These are phyloP conservation scores for Tineola bisselliella DNA, from an alignment of 2,888 invertebrate genomes.

Conservation along the genomic window DNA sequence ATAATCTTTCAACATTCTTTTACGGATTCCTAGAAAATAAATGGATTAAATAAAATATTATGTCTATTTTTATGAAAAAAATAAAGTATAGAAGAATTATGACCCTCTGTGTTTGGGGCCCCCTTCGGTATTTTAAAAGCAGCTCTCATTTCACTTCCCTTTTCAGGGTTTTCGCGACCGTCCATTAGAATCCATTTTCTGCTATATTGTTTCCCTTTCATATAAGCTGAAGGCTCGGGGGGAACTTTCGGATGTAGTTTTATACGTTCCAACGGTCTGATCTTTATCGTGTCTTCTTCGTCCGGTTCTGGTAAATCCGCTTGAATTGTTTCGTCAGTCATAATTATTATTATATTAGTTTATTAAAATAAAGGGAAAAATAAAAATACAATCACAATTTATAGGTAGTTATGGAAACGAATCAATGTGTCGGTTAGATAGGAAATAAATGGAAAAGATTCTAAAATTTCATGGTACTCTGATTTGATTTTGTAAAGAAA, in stretches of 20 bases:
- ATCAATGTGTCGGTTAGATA: too few species aligned
- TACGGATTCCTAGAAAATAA: slow-evolving; percentile 40
- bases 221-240: slow-evolving; percentile 47
- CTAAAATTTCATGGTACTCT: too few species aligned
- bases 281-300: slow-evolving; percentile 36
- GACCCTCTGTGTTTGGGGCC: slow-evolving; percentile 32
- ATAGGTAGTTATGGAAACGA: neutral
- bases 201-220: slow-evolving; percentile 46
- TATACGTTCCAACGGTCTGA: slow-evolving; percentile 45
- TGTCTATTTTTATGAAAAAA: too few species aligned
- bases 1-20: slow-evolving; percentile 51
- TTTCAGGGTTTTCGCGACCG: slow-evolving; percentile 38
- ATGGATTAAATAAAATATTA: too few species aligned
- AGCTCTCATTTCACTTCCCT: slow-evolving; percentile 52
- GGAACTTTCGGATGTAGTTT: slow-evolving; percentile 49
- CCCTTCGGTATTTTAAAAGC: slow-evolving; percentile 37
- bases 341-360: slow-evolving; percentile 9
- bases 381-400: too few species aligned
- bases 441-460: too few species aligned
- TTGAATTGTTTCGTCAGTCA: slow-evolving; percentile 37
- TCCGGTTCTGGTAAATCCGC: slow-evolving; percentile 43
- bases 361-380: too few species aligned
- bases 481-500: too few species aligned
- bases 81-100: too few species aligned
- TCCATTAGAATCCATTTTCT: slow-evolving; percentile 57